Base-by-base conservation (phyloP, 2,888 invertebrate species). In the Platynereis dumerilii region DNA sequence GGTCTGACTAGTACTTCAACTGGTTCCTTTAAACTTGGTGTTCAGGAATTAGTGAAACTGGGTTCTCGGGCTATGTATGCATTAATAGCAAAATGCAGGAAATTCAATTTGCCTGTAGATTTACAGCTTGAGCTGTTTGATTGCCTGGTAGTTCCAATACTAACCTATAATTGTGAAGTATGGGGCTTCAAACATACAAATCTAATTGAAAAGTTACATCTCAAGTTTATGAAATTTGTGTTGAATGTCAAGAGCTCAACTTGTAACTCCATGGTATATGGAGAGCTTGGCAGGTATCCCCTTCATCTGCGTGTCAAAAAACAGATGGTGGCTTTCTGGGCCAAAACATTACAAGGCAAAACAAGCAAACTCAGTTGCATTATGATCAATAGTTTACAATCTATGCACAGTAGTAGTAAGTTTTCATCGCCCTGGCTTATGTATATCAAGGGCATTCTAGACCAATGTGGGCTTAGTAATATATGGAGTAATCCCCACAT, bases 381-480 rank as follows among this genome's bases (percentile, higher is more conserved):
- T 42, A 44, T 22, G 44, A n/a, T n/a, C 24, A 42, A 22, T n/a
- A n/a, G 10, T 10, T 52, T 15, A 10, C 22, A 17, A 15, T 15
- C 53, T 10, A 52, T 15, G 22, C 12, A 52, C 7, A 15, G 10
- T 15, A n/a, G 20, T 15, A 52, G 7, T 22, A 10, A 10, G 7
- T 15, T 15, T 52, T 17, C 10, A 15, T n/a, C 10, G 10, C n/a
- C 53, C 39, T 58, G 58, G 42, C 15, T 44, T 10, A 7, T n/a
- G 7, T 15, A 42, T n/a, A 29, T 42, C 5, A 58, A 58, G 29
- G 20, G 17, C 5, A 58, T 42, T 45, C 22, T 58, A 20, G 24
- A 58, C 12, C 17, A 58, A n/a, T 45, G 44, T 58, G 58, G 58
- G 7, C 22, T 58, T 10, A n/a, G 42, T 42, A 42, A 42, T 42